Percentiles rank a stretch among this genome's conserved stretches.
Evolutionary conservation across 2,797 vertebrate species (phyloP).

Genomic region (Hypotaenidia philippensis): DNA sequence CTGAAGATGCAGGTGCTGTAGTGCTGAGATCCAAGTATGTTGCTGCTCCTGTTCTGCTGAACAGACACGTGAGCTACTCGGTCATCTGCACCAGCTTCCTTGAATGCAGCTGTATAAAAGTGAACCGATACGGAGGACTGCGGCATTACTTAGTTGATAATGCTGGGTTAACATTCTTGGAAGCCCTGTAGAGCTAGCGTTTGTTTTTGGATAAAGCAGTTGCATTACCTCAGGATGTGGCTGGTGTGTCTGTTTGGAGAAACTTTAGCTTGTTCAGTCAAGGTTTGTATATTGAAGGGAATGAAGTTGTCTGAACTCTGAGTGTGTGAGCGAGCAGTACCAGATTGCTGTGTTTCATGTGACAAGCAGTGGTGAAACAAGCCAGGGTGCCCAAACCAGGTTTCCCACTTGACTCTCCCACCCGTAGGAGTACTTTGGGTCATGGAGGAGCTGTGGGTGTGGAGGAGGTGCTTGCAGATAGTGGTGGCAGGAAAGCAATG

Average conservation of each 20-base stretch:
- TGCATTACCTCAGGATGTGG: slow-evolving; percentile 41
- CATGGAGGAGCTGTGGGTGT: not conserved
- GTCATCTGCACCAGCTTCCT: not conserved
- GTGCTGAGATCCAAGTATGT: not conserved
- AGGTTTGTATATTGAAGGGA: not conserved
- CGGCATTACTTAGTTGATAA: not conserved
- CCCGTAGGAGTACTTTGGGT: not conserved
- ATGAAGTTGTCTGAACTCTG: not conserved
- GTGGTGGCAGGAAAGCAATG: not conserved
- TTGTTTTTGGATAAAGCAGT: slow-evolving; percentile 29
- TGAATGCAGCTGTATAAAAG: not conserved
- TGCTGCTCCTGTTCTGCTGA: not conserved
- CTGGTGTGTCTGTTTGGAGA: not conserved
- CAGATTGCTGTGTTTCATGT: not conserved
- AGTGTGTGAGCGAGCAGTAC: not conserved
- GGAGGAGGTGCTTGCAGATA: fast-evolving
- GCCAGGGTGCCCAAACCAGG: not conserved
- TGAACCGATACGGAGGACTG: not conserved
- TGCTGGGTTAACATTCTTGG: slow-evolving; percentile 7
- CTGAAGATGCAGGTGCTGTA: not conserved
- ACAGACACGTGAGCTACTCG: not conserved
- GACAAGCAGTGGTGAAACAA: not conserved
- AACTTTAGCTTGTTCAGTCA: slow-evolving; percentile 17
- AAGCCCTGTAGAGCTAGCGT: not conserved
- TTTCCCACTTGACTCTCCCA: not conserved